Evolutionary conservation across 2,113 vertebrate genomes (phyloP).

Genomic region (Crotophaga sulcirostris): DNA sequence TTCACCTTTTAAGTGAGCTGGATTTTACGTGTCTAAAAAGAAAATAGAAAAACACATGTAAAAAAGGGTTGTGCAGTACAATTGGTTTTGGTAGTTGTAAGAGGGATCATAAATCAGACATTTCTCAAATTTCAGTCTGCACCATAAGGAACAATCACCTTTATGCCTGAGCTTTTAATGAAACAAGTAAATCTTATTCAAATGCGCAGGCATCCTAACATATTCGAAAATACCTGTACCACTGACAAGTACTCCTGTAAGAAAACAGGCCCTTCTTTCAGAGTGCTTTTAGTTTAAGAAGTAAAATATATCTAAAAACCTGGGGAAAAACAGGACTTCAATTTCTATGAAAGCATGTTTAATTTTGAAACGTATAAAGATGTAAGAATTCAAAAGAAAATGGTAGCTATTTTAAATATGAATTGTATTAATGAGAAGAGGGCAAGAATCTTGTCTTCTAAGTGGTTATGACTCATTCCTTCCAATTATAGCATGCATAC

Average conservation of each 20-base stretch:
- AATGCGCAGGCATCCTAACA: background rate
- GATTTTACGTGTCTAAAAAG: background rate
- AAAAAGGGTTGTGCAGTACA: background rate
- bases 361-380: constrained; percentile 11
- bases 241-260: background rate
- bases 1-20: background rate
- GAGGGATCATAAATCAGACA: background rate
- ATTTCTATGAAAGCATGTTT: constrained; percentile 27
- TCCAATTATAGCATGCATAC: constrained; percentile 36
- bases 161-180: background rate
- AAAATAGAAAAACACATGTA: background rate
- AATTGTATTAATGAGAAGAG: constrained; percentile 59
- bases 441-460: constrained; percentile 35
- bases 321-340: background rate
- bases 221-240: background rate
- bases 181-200: background rate
- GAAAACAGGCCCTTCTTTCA: background rate
- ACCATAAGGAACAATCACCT: background rate
- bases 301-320: background rate
- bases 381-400: constrained; percentile 28
- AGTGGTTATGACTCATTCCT: constrained; percentile 60
- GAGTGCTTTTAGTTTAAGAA: background rate
- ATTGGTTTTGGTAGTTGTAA: background rate
- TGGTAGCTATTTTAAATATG: constrained; percentile 59
- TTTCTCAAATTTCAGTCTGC: background rate